These are phyloP conservation scores for Pangasius larnaudii DNA, from an alignment of 2,797 vertebrate species.

Conservation along the genomic window DNA sequence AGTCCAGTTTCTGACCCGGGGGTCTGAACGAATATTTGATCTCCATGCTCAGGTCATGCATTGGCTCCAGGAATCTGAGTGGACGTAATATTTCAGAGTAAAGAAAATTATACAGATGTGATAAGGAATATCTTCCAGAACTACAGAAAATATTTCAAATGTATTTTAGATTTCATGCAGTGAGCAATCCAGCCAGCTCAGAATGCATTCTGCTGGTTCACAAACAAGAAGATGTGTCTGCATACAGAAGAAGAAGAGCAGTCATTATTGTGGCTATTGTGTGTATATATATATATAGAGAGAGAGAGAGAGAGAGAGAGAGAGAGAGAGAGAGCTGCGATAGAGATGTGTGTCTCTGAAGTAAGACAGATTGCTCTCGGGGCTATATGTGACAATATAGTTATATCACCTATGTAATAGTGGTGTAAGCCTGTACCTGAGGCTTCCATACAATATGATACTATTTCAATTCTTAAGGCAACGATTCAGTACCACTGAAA, in stretches of 20 bases:
- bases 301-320: too few species aligned
- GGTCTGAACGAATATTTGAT: constrained; percentile 1
- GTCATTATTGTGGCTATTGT: neutral
- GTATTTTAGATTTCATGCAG: neutral
- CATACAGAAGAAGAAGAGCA: neutral
- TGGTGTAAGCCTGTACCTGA: neutral
- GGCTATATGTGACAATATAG: neutral
- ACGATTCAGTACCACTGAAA: neutral
- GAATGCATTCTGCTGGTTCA: too few species aligned
- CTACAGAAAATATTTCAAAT: neutral
- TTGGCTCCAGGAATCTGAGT: neutral
- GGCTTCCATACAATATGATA: neutral
- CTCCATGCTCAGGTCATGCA: neutral
- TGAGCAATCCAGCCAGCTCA: neutral
- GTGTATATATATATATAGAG: neutral
- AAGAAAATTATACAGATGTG: neutral
- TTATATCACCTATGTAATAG: neutral
- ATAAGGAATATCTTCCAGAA: neutral
- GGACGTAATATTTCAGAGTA: neutral
- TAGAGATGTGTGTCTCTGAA: neutral
- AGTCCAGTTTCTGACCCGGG: neutral
- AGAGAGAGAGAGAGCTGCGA: neutral
- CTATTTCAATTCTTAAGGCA: neutral
- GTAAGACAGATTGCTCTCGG: neutral
- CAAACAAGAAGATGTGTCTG: constrained; percentile 7